These are phyloP conservation scores for Aphelocoma californica DNA, from an alignment of 2,797 vertebrate genomes.

Conservation along the genomic window DNA sequence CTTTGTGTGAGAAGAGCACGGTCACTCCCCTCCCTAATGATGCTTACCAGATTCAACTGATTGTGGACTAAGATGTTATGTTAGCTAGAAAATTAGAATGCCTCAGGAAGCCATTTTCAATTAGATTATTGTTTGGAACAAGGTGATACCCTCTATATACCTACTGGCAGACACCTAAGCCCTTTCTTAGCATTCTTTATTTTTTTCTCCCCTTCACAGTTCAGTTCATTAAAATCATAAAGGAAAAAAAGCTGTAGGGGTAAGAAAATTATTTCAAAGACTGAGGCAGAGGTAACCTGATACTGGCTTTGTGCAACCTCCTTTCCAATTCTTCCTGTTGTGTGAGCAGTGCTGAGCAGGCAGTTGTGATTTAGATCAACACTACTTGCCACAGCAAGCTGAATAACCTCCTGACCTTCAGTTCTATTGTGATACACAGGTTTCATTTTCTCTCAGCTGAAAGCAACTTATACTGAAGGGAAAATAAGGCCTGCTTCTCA, in stretches of 20 bases:
- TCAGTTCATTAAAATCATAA: slow-evolving; percentile 49
- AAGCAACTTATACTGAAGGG: not conserved
- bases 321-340: slow-evolving; percentile 53
- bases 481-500: slow-evolving; percentile 33
- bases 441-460: slow-evolving; percentile 23
- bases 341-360: not conserved
- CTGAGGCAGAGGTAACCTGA: not conserved
- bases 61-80: not conserved
- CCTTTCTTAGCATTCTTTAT: not conserved
- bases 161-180: not conserved
- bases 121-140: not conserved
- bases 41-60: not conserved
- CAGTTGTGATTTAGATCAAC: slow-evolving; percentile 48
- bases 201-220: not conserved
- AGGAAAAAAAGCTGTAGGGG: slow-evolving; percentile 21
- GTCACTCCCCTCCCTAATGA: not conserved
- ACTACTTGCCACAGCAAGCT: slow-evolving; percentile 54
- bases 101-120: not conserved
- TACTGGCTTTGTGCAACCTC: slow-evolving; percentile 31
- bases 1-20: not conserved
- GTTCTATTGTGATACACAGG: slow-evolving; percentile 24
- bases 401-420: slow-evolving; percentile 50
- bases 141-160: not conserved
- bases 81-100: not conserved
- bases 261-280: slow-evolving; percentile 47